Evolutionary conservation across 2,888 invertebrate species (phyloP).

Genomic region (Theodoxus fluviatilis): DNA sequence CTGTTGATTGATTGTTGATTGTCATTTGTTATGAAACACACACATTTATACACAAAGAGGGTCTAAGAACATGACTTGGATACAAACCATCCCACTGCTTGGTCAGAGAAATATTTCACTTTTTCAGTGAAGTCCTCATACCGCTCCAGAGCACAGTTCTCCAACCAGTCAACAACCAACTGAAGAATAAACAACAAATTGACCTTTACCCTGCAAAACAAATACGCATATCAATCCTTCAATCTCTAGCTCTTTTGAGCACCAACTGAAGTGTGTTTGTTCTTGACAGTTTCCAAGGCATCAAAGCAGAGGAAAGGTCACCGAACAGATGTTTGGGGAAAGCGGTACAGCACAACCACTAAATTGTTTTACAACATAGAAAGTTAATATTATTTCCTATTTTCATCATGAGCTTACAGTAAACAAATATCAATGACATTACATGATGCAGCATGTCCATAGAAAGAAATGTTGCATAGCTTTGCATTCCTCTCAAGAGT

Average conservation of each 20-base stretch:
- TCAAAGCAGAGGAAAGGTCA: background rate
- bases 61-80: background rate
- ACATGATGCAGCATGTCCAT: no score
- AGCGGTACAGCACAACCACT: background rate
- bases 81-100: constrained; percentile 77
- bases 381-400: no score
- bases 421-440: no score
- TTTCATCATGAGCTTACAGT: no score
- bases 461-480: no score
- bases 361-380: background rate
- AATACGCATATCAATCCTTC: background rate
- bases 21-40: background rate
- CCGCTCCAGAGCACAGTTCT: constrained; percentile 77
- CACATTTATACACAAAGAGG: background rate
- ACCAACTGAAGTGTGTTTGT: no score
- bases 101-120: constrained; percentile 80
- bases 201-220: background rate
- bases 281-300: background rate
- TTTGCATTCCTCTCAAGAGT: no score
- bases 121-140: constrained; percentile 66
- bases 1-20: background rate
- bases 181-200: constrained; percentile 66
- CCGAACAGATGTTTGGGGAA: background rate
- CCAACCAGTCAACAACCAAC: constrained; percentile 90
- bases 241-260: no score